Conservation (phyloP, 92 coral and sea anemone genomes). For the Palythoa grandiflora region DNA sequence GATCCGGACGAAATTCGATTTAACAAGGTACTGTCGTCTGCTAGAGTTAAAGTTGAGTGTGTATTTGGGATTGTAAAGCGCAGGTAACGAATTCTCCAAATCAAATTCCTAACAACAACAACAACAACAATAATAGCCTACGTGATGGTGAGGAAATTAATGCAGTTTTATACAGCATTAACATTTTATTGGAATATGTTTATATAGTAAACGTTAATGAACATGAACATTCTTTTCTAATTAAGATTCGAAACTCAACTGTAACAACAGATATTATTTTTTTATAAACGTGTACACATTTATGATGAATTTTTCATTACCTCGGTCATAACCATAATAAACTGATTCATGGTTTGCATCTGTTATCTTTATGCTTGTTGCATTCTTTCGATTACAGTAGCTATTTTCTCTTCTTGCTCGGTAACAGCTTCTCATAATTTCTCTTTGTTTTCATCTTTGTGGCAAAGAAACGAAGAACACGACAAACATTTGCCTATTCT, state of each 20-base stretch:
- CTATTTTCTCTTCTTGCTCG: neutral
- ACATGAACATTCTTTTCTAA: neutral
- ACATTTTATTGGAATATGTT: neutral
- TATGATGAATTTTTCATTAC: slow-evolving; percentile 2
- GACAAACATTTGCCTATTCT: no score
- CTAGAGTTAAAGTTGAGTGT: slow-evolving; percentile 45
- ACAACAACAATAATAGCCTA: slow-evolving; percentile 35
- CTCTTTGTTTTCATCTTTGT: neutral
- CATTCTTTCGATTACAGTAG: neutral
- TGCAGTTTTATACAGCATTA: slow-evolving; percentile 51
- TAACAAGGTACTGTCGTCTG: slow-evolving; percentile 24
- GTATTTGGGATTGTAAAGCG: slow-evolving; percentile 47
- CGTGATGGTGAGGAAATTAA: slow-evolving; percentile 36
- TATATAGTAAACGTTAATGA: no score
- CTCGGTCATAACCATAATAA: slow-evolving; percentile 3
- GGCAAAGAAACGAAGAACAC: no score
- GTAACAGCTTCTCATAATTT: neutral
- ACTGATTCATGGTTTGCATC: slow-evolving; percentile 1
- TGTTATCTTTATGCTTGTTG: slow-evolving; percentile 5
- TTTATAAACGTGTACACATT: neutral
- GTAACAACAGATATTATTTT: neutral
- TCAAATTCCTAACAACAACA: neutral
- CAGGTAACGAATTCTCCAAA: slow-evolving; percentile 40
- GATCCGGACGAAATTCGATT: slow-evolving; percentile 53
- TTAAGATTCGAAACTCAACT: neutral